Conservation (phyloP, 1,140 invertebrate genomes). For the Acyrthosiphon pisum region DNA sequence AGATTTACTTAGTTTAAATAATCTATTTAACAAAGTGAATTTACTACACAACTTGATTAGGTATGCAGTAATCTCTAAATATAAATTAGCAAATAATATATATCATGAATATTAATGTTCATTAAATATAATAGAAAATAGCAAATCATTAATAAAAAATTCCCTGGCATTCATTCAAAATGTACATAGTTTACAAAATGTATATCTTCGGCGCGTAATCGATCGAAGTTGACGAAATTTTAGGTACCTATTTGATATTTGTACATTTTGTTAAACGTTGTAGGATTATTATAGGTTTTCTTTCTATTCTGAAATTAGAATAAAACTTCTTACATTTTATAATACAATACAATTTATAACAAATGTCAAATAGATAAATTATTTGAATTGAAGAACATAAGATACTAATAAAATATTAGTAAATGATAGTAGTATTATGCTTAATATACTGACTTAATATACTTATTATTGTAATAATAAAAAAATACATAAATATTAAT, state of each 20-base stretch:
- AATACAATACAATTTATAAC: not conserved
- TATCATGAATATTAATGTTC: not conserved
- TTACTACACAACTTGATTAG: not conserved
- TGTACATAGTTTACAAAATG: not conserved
- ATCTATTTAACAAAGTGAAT: not conserved
- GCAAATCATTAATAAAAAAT: slow-evolving; percentile 14
- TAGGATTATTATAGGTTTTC: not conserved
- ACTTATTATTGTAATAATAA: no score
- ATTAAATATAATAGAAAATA: slow-evolving; percentile 2
- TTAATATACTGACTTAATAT: no score
- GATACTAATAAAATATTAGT: no score
- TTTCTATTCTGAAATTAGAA: not conserved
- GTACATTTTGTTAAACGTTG: not conserved
- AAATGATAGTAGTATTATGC: no score
- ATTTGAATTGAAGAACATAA: not conserved
- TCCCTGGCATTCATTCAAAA: not conserved
- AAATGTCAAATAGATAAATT: not conserved
- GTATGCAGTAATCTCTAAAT: not conserved
- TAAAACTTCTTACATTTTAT: not conserved
- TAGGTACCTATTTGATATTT: not conserved
- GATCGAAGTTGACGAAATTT: not conserved
- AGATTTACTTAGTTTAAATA: not conserved
- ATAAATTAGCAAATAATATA: slow-evolving; percentile 7
- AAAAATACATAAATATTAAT: no score
- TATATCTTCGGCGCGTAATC: not conserved